Conservation (phyloP, 2,797 vertebrate genomes). For the Schizopygopsis pylzovi region DNA sequence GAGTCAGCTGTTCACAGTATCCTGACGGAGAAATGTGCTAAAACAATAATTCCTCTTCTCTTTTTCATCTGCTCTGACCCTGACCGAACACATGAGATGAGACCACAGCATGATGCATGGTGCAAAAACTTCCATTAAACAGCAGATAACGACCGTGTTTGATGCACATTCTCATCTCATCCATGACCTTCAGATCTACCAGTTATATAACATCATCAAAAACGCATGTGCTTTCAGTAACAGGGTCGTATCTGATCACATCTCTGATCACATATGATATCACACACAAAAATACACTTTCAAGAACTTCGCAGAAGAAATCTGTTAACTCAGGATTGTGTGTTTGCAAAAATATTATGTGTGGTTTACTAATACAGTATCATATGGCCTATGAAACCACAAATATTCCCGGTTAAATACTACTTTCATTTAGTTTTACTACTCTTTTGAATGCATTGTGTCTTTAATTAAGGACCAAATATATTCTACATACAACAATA, state of each 20-base stretch:
- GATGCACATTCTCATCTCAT: background rate
- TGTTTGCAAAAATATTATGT: constrained; percentile 7
- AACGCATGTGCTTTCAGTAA: background rate
- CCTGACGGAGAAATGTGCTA: constrained; percentile 29
- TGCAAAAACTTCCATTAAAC: background rate
- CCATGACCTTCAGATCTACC: background rate
- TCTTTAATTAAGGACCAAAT: background rate
- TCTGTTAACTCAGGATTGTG: background rate
- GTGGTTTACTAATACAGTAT: background rate
- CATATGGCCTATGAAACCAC: background rate
- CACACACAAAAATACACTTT: background rate
- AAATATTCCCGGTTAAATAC: background rate
- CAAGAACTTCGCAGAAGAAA: background rate
- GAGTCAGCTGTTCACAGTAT: constrained; percentile 51
- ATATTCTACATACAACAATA: background rate
- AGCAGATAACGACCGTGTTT: background rate
- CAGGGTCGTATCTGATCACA: background rate
- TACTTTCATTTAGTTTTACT: background rate
- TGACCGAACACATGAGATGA: background rate
- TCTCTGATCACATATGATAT: background rate
- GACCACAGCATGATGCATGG: background rate
- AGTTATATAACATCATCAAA: background rate
- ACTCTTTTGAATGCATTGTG: background rate
- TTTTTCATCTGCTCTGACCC: background rate
- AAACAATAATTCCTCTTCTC: constrained; percentile 23